Evolutionary conservation across 2,888 invertebrate genomes (phyloP).

Genomic region (Agonopterix heracliana): DNA sequence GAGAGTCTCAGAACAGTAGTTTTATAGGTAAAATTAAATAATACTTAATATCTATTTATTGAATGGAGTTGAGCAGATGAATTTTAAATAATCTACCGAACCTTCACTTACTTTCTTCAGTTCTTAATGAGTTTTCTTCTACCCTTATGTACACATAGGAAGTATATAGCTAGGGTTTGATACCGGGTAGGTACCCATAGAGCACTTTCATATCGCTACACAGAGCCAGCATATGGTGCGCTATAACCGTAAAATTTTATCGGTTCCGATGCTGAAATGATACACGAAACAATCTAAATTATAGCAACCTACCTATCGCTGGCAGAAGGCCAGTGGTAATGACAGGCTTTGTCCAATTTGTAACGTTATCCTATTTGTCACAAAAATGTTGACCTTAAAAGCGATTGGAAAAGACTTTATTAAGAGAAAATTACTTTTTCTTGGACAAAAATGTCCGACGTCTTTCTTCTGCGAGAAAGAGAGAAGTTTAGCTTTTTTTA

Average conservation of each 20-base stretch:
- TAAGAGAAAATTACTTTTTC: too few species aligned
- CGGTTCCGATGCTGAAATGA: conserved; percentile 70
- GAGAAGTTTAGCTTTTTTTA: too few species aligned
- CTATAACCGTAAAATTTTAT: conserved; percentile 74
- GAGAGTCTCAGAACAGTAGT: too few species aligned
- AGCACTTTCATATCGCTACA: background rate
- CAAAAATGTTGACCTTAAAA: conserved; percentile 12
- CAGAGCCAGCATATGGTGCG: conserved; percentile 50
- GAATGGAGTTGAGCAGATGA: too few species aligned
- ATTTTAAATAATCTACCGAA: too few species aligned
- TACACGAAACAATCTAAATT: conserved; percentile 74
- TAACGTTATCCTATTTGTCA: conserved; percentile 40
- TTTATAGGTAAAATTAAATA: too few species aligned
- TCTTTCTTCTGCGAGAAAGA: too few species aligned
- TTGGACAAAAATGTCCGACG: too few species aligned
- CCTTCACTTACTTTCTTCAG: too few species aligned
- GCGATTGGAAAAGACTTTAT: too few species aligned
- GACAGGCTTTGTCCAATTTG: conserved; percentile 61
- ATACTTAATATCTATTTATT: too few species aligned
- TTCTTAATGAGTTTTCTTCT: too few species aligned
- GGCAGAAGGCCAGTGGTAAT: conserved; percentile 62
- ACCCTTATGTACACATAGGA: background rate
- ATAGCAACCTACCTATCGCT: conserved; percentile 52
- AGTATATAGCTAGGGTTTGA: background rate
- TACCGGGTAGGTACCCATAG: background rate